A percentile compares a stretch with the other conserved stretches of the same genome.
phyloP scores from a whole-genome alignment of 2,797 vertebrate species.

The Botia kubotai region DNA sequence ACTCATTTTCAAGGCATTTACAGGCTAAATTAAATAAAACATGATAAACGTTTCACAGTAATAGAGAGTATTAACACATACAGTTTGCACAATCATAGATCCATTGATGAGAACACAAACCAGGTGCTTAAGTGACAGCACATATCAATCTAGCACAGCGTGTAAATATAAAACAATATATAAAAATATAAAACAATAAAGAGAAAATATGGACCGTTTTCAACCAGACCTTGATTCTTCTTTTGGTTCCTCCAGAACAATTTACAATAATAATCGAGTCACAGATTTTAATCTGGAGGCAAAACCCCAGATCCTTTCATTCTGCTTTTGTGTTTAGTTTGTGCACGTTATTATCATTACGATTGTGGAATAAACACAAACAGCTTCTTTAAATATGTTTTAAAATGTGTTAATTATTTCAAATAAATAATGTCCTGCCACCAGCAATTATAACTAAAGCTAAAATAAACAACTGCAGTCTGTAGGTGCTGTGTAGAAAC shows the following conservation, averaged over 20 bases:
- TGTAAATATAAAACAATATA: neutral
- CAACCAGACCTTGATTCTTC: neutral
- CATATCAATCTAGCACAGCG: neutral
- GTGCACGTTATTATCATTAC: neutral
- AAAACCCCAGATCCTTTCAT: neutral
- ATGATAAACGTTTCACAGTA: conserved; percentile 45
- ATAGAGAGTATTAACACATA: conserved; percentile 22
- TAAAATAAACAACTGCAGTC: neutral
- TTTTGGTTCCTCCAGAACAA: too few relatives aligned
- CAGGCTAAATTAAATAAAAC: conserved; percentile 28
- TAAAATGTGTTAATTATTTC: neutral
- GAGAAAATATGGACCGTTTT: neutral
- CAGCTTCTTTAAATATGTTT: neutral
- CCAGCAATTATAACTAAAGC: neutral
- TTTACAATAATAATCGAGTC: too few relatives aligned
- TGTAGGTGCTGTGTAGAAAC: neutral
- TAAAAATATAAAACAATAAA: neutral
- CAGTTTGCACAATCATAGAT: conserved; percentile 18
- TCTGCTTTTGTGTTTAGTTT: neutral
- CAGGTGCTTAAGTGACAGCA: neutral
- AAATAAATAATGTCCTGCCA: neutral
- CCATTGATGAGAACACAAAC: conserved; percentile 17
- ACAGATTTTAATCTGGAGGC: too few relatives aligned
- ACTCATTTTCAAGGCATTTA: conserved; percentile 10
- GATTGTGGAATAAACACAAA: conserved; percentile 1